Evolutionary conservation across 2,888 invertebrate species (phyloP), one percentile per base, ranked within the genome.

Genomic region (Erannis defoliaria): DNA sequence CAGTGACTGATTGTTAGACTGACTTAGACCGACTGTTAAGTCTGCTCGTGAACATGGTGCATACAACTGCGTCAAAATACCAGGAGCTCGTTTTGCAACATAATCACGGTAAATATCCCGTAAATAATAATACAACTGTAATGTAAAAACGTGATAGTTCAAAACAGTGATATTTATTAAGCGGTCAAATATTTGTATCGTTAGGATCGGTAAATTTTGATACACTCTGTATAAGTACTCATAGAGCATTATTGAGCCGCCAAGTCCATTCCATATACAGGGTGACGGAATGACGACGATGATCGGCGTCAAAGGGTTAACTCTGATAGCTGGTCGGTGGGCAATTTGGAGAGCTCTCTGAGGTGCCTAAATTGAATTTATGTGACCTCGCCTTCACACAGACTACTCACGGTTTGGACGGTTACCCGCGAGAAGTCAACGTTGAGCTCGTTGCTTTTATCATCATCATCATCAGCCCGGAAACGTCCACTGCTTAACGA

Each of bases 321-420:
- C 80, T 82, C 67, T 71, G 75, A 72, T 80, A 72, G 75, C 81
- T 81, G 80, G 81, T 74, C 78, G 78, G 76, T 71, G 80, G 82
- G 81, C 88, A 89, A 89, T 89, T 90, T 86, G 83, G 82, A 77
- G 77, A 78, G 75, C 82, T 81, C 88, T 86, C 85, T 80, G 86
- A 88, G 83, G 83, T 85, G 79, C 76, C 78, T 77, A 81, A 89
- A 90, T 89, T 89, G 85, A 91, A 89, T 90, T 89, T 87, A 87
- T 88, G 84, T 85, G 85, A 86, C 85, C 82, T 81, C 79, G 74
- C 80, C 77, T 80, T 80, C 66, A 74, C 69, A 70, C 70, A 54
- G 50, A 57, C 48, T 67, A 81, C 72, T 72, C 64, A 79, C 72
- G 55, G 72, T 33, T 8, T 16, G 40, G 29, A 48, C 53, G 56